Conservation (phyloP, 1,140 invertebrate genomes). For the Halyomorpha halys region DNA sequence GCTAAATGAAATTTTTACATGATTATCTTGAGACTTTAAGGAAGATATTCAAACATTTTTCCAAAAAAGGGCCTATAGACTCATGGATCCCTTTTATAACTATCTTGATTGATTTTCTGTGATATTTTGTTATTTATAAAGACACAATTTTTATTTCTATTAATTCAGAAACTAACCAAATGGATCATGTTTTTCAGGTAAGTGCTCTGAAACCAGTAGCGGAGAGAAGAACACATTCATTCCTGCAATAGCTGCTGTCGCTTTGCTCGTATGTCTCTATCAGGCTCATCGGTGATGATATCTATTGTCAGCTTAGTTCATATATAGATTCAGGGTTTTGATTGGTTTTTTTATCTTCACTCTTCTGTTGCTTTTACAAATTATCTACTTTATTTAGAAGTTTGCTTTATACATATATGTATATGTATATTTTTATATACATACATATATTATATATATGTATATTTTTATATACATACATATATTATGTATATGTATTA, state of each 20-base stretch:
- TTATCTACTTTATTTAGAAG: constrained; percentile 13
- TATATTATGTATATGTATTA: neutral
- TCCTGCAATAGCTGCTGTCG: constrained; percentile 22
- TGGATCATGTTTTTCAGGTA: constrained; percentile 22
- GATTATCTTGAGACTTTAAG: no score
- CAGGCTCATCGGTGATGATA: constrained; percentile 27
- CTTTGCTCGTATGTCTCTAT: constrained; percentile 9
- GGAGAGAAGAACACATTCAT: constrained; percentile 16
- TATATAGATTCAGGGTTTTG: constrained; percentile 13
- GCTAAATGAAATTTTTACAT: no score
- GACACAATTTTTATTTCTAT: no score
- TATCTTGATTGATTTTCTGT: no score
- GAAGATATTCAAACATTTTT: no score
- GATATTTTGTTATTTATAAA: no score
- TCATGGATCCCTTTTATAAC: no score
- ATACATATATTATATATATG: neutral
- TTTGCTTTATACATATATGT: neutral
- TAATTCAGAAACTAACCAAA: neutral
- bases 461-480: neutral
- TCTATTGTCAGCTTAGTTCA: constrained; percentile 14
- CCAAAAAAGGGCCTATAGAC: no score
- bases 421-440: neutral
- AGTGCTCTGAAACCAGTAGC: constrained; percentile 24
- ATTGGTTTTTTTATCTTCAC: constrained; percentile 18
- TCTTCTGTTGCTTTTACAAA: constrained; percentile 15